Conservation (phyloP, 2,888 invertebrate genomes). For the Coelinius sp. region DNA sequence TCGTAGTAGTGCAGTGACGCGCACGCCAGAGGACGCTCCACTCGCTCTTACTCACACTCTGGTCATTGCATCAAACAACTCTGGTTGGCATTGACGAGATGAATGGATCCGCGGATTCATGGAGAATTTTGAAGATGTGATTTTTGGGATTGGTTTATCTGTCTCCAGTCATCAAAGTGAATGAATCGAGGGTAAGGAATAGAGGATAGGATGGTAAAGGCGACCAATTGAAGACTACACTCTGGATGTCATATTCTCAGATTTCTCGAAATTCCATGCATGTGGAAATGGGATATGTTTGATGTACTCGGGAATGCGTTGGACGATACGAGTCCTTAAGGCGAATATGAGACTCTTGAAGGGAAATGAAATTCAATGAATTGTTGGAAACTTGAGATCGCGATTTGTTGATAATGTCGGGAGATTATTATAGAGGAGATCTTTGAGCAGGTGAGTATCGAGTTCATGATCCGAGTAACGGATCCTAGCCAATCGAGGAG, state of each 20-base stretch:
- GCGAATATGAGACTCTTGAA: neutral
- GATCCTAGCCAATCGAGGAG: neutral
- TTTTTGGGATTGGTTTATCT: neutral
- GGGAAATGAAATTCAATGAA: neutral
- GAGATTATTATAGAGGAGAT: neutral
- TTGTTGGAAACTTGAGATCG: neutral
- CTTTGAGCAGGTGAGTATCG: neutral
- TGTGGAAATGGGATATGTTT: neutral
- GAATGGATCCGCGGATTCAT: conserved; percentile 3
- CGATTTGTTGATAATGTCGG: neutral
- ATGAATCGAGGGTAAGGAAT: neutral
- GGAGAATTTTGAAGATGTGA: neutral
- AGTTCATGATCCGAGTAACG: neutral
- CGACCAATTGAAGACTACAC: neutral
- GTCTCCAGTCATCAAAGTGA: neutral
- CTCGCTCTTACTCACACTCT: neutral
- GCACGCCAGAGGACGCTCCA: conserved; percentile 19
- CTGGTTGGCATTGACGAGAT: conserved; percentile 17
- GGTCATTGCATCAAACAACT: conserved; percentile 1
- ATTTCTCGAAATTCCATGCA: neutral
- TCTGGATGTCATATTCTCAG: neutral
- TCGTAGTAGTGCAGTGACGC: conserved; percentile 24
- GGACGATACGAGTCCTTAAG: neutral
- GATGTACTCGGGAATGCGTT: neutral
- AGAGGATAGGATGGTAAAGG: neutral